Percentiles rank a stretch among this genome's conserved stretches.
Conservation (phyloP, 2,797 vertebrate genomes). For the Lithobates sylvaticus region DNA sequence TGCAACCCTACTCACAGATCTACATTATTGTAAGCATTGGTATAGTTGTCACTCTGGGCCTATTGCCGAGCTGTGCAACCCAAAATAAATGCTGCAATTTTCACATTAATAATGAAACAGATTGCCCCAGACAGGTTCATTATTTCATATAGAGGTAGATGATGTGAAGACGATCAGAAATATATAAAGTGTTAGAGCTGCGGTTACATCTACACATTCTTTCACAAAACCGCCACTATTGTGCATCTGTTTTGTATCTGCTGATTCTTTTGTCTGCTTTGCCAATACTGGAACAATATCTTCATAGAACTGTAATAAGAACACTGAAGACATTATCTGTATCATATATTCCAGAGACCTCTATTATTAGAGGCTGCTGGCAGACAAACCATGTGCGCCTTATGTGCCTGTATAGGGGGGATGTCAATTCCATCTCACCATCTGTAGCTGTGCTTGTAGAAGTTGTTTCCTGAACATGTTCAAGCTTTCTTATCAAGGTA, state of each 20-base stretch:
- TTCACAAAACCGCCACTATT: slow-evolving; percentile 47
- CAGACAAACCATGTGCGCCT: slow-evolving; percentile 22
- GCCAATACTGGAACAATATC: slow-evolving; percentile 54
- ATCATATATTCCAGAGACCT: slow-evolving; percentile 39
- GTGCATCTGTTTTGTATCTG: slow-evolving; percentile 60
- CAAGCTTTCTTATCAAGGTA: not conserved
- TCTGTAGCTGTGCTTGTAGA: not conserved
- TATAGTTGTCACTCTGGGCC: too few relatives aligned
- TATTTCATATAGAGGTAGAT: slow-evolving; percentile 45
- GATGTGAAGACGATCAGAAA: slow-evolving; percentile 42
- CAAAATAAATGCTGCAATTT: slow-evolving; percentile 12
- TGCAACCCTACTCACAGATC: too few relatives aligned
- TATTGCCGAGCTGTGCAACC: too few relatives aligned
- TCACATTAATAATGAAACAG: slow-evolving; percentile 28
- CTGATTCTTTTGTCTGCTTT: slow-evolving; percentile 47
- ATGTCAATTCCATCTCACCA: not conserved
- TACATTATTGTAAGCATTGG: too few relatives aligned
- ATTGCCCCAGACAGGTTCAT: slow-evolving; percentile 45
- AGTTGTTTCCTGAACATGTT: not conserved
- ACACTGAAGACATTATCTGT: slow-evolving; percentile 37
- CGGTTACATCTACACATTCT: slow-evolving; percentile 50
- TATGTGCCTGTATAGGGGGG: slow-evolving; percentile 12
- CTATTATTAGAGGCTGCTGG: slow-evolving; percentile 43
- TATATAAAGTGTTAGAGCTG: slow-evolving; percentile 52
- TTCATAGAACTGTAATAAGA: slow-evolving; percentile 41